These are phyloP conservation scores for Cynoglossus semilaevis DNA, from an alignment of 2,113 vertebrate genomes.

Conservation along the genomic window DNA sequence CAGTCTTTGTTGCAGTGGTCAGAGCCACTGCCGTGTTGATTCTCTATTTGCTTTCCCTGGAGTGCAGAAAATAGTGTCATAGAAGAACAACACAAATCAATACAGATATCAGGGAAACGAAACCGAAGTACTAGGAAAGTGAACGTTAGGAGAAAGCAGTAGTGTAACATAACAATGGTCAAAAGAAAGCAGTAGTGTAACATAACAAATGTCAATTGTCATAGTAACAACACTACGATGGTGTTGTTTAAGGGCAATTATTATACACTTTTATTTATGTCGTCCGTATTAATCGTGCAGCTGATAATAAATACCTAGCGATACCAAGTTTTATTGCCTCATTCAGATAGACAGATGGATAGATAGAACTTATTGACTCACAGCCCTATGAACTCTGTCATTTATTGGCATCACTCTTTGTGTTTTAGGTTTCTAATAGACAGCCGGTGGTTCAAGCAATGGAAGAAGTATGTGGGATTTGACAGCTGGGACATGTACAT, in stretches of 20 bases:
- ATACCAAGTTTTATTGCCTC: not conserved
- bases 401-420: not conserved
- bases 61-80: not conserved
- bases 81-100: not conserved
- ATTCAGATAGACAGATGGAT: too few species aligned
- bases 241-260: not conserved
- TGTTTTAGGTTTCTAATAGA: conserved; percentile 83
- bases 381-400: not conserved
- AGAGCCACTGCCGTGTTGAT: too few species aligned
- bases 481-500: conserved; percentile 95
- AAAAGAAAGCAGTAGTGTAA: not conserved
- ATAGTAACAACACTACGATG: too few species aligned
- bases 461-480: conserved; percentile 97
- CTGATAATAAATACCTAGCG: too few species aligned
- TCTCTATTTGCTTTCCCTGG: too few species aligned
- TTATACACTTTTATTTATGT: not conserved
- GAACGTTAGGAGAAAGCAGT: not conserved
- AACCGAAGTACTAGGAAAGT: not conserved
- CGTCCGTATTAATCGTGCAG: too few species aligned
- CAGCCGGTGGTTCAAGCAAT: conserved; percentile 95
- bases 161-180: too few species aligned
- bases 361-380: too few species aligned
- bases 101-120: not conserved
- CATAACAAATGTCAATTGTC: not conserved
- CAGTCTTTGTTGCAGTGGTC: too few species aligned